Evolutionary conservation across 1,140 invertebrate genomes (phyloP), one percentile per base, ranked within the genome.

Genomic region (Drosophila sp.): DNA sequence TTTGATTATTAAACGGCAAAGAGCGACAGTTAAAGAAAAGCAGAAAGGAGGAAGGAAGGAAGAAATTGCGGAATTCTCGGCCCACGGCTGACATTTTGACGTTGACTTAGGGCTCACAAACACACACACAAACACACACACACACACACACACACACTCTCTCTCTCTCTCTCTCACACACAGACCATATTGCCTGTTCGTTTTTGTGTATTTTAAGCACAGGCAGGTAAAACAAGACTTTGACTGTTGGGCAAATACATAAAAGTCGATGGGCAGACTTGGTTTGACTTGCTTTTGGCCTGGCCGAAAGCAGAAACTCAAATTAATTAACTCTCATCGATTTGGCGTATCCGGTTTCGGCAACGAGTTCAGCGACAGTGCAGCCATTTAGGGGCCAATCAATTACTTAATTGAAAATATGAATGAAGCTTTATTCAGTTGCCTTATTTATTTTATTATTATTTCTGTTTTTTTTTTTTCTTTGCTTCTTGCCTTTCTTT

Each of bases 351-450:
- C 32, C 40, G 18, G 13, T 36, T 46, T n/a, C 18, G 36, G 13
- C 32, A 40, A 40, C 32, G n/a, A 41, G n/a, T 27, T 29, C 25
- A 27, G 27, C 29, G 16, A 38, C 36, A 13, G 40, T 54, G 25
- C 59, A 66, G 43, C 43, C 65, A 70, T 70, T 74, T 74, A 70
- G 67, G 56, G 70, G 62, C 72, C 81, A 81, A 86, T 86, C 81
- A 87, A 82, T 89, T 87, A 82, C 83, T 87, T 87, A 82, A 87
- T 86, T 84, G 80, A 80, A 82, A 87, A 84, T 80, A 59, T 71
- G 34, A 71, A 64, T 64, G 66, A 16, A n/a, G 34, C 38, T 57
- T 34, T 59, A 48, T 46, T 4, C 29, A 34, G 16, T 13, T 16
- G 16, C 29, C 32, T 2, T 21, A 4, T 54, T 43, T 14, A 7